These are phyloP conservation scores for Notolepis coatsorum DNA, from an alignment of 2,797 vertebrate genomes.

Conservation along the genomic window DNA sequence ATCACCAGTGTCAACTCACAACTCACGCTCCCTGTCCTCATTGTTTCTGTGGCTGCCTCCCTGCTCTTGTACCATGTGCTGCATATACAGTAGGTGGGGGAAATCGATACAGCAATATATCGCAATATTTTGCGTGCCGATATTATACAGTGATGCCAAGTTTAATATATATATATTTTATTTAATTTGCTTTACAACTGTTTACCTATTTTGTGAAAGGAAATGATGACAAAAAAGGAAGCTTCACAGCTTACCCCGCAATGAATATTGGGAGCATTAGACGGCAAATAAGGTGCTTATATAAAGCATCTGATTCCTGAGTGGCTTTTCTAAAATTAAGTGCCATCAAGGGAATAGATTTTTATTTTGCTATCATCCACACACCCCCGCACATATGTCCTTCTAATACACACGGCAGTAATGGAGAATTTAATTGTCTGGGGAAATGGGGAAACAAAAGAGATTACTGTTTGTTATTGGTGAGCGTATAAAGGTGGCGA, in stretches of 20 bases:
- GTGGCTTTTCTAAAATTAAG: constrained; percentile 51
- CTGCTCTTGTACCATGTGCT: too few relatives aligned
- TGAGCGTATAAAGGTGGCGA: constrained; percentile 51
- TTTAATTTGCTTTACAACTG: constrained; percentile 21
- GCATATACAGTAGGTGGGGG: too few relatives aligned
- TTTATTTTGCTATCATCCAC: constrained; percentile 55
- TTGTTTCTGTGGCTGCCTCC: too few relatives aligned
- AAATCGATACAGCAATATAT: too few relatives aligned
- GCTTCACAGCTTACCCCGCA: constrained; percentile 10
- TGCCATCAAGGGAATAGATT: constrained; percentile 50
- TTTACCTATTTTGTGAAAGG: constrained; percentile 13
- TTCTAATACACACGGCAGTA: constrained; percentile 58
- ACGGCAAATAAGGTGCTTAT: constrained; percentile 41
- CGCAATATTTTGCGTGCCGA: too few relatives aligned
- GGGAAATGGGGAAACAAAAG: constrained; percentile 59
- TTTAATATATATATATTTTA: too few relatives aligned
- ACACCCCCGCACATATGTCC: constrained; percentile 62
- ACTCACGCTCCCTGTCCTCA: too few relatives aligned
- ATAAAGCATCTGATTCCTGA: constrained; percentile 33
- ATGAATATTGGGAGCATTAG: constrained; percentile 5
- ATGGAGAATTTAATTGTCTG: constrained; percentile 70
- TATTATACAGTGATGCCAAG: too few relatives aligned
- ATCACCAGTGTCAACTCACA: too few relatives aligned
- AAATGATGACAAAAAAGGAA: constrained; percentile 17
- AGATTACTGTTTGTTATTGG: constrained; percentile 64